These are phyloP conservation scores for Rhopalosiphum nymphaeae DNA, from an alignment of 2,888 invertebrate genomes.

Conservation along the genomic window DNA sequence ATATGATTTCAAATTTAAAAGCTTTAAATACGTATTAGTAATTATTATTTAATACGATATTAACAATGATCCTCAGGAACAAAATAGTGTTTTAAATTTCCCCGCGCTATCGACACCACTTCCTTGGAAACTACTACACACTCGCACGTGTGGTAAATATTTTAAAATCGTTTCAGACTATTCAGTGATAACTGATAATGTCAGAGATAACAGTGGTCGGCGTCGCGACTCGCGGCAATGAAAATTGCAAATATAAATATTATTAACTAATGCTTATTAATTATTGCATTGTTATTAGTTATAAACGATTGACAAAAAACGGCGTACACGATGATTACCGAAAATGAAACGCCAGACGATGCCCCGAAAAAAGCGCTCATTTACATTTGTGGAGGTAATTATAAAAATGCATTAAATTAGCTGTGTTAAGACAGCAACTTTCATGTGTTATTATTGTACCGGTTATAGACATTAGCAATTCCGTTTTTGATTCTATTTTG, in stretches of 20 bases:
- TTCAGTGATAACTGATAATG: not conserved
- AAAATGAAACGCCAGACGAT: constrained; percentile 68
- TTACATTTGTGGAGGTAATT: constrained; percentile 91
- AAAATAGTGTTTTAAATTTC: not conserved
- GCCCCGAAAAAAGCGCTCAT: constrained; percentile 87
- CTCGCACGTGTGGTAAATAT: not conserved
- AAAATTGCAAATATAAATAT: not conserved
- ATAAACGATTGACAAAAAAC: too few relatives aligned
- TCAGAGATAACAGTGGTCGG: not conserved
- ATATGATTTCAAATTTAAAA: not conserved
- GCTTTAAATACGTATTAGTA: not conserved
- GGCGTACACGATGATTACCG: constrained; percentile 69
- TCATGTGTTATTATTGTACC: not conserved
- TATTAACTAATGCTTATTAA: not conserved
- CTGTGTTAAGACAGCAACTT: not conserved
- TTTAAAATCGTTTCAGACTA: not conserved
- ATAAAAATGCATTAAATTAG: constrained; percentile 24
- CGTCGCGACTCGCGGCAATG: not conserved
- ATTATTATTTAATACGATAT: not conserved
- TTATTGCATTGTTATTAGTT: too few relatives aligned
- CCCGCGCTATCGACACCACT: not conserved
- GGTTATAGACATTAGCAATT: constrained; percentile 15
- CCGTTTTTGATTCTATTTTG: constrained; percentile 66
- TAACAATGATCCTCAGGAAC: not conserved
- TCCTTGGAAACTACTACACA: not conserved